Conservation (phyloP, 1,140 invertebrate species). For the Magallana angulata region DNA sequence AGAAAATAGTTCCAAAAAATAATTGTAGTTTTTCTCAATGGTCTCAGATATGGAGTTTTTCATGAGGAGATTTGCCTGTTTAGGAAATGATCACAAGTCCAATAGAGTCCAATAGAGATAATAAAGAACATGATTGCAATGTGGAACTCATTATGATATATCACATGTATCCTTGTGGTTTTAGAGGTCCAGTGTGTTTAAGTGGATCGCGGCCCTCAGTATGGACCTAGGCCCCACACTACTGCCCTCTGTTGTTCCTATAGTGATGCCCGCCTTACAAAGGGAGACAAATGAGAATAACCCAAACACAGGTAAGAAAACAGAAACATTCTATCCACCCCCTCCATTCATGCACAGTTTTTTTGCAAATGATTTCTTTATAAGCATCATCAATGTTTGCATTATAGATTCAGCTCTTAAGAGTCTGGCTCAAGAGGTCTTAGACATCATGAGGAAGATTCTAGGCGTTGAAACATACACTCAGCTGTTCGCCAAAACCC, state of each 20-base stretch:
- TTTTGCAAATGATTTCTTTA: too few species aligned
- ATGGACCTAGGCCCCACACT: constrained; percentile 82
- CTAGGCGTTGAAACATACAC: constrained; percentile 85
- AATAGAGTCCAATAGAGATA: too few species aligned
- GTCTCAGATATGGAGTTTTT: too few species aligned
- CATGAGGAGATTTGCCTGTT: too few species aligned
- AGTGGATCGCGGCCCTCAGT: constrained; percentile 86
- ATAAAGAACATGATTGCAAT: too few species aligned
- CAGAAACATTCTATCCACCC: background rate
- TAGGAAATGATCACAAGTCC: too few species aligned
- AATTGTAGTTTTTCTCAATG: too few species aligned
- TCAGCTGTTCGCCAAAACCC: constrained; percentile 82
- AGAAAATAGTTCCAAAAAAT: too few species aligned
- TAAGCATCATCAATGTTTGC: too few species aligned
- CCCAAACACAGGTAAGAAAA: constrained; percentile 48
- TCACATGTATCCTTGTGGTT: too few species aligned
- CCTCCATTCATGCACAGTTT: background rate
- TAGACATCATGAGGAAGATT: constrained; percentile 84
- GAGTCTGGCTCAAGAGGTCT: constrained; percentile 84
- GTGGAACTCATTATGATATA: too few species aligned
- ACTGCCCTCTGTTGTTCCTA: constrained; percentile 81
- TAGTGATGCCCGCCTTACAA: constrained; percentile 85
- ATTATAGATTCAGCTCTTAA: constrained; percentile 74
- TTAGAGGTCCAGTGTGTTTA: constrained; percentile 85
- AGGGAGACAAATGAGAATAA: constrained; percentile 81